Evolutionary conservation across 2,113 vertebrate genomes (phyloP), one percentile per base, ranked within the genome.

Genomic region (Lepus timidus): DNA sequence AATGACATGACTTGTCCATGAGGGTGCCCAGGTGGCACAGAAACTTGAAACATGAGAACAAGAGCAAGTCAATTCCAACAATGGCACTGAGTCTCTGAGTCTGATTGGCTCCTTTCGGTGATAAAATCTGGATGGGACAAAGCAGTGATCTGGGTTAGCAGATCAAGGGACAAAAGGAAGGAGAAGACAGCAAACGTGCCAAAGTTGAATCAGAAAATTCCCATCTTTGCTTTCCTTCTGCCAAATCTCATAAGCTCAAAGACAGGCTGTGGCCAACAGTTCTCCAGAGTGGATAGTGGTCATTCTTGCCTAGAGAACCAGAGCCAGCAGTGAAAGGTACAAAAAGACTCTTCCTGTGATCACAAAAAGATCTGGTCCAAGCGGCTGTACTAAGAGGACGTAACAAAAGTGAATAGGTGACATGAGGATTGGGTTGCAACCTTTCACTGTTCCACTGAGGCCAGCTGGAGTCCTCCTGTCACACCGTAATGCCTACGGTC

Each of bases 111-210:
- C 78, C 81, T 70, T n/a, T 33, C 29, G 1, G 5, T 39, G 96
- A 91, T 82, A 86, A 91, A 94, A 94, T 89, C 93, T 2, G 33
- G 83, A 85, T 3, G 20, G 81, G 71, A 96, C 96, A 96, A 90
- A 91, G 87, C 90, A 84, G 27, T 81, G 90, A 95, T 96, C 92
- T 96, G 93, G 94, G 97, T 96, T 95, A 97, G 93, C 87, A 91
- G 87, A 96, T 90, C 25, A n/a, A 31, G 73, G 82, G 73, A 96
- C 85, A 90, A 91, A 92, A 64, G 58, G 36, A 71, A 17, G 74
- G 52, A 82, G 67, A 96, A 27, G 88, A 94, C 31, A 55, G 89
- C 78, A 87, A 94, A 90, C 78, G 78, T 33, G 68, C 58, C 79
- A 52, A 83, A 84, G 67, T 0, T 27, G 80, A 87, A 68, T 65